phyloP scores from a whole-genome alignment of 2,797 vertebrate genomes.

The Sebastes umbrosus region DNA sequence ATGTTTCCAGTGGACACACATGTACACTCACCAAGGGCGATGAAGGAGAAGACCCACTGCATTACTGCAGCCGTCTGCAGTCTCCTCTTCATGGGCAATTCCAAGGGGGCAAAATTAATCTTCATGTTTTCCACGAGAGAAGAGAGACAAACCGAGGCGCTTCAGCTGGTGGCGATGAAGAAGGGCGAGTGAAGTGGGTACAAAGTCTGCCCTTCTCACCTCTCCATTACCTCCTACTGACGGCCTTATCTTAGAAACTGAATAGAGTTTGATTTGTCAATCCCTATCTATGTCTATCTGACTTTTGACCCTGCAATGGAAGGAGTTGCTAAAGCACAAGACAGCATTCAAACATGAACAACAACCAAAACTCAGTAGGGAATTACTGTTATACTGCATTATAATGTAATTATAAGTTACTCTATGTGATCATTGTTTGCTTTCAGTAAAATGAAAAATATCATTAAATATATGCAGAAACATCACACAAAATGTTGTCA shows the following conservation, averaged over 20 bases:
- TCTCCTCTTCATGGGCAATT: conserved; percentile 81
- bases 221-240: conserved; percentile 24
- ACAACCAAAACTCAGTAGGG: not conserved
- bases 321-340: not conserved
- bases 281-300: conserved; percentile 48
- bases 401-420: too few relatives aligned
- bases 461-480: too few relatives aligned
- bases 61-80: conserved; percentile 87
- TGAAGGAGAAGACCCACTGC: conserved; percentile 91
- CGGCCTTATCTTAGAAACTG: conserved; percentile 72
- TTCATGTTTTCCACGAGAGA: conserved; percentile 79
- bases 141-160: not conserved
- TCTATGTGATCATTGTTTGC: too few relatives aligned
- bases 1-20: not conserved
- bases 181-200: conserved; percentile 55
- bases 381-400: too few relatives aligned
- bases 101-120: conserved; percentile 85
- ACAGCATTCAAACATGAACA: not conserved
- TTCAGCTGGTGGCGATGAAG: conserved; percentile 3
- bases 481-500: too few relatives aligned
- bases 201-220: conserved; percentile 79
- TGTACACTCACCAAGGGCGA: conserved; percentile 85
- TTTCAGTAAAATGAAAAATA: too few relatives aligned
- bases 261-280: conserved; percentile 39
- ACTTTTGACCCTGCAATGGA: conserved; percentile 70